These are phyloP conservation scores for Lepidothrix coronata DNA, from an alignment of 2,113 vertebrate genomes.

Conservation along the genomic window DNA sequence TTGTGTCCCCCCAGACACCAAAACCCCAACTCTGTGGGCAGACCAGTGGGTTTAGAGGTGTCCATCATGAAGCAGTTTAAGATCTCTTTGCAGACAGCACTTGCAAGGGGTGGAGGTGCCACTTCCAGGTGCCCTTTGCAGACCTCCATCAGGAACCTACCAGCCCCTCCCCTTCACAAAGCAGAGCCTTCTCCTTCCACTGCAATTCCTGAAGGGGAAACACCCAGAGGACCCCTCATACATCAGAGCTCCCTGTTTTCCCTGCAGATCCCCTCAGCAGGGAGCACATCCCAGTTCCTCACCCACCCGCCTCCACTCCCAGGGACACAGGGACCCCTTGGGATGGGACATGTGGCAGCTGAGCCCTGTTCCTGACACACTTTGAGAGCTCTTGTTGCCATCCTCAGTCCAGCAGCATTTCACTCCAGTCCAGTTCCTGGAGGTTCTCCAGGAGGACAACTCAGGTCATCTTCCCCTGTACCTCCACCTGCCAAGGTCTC, in stretches of 20 bases:
- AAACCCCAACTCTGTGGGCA: not conserved
- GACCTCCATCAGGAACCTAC: not conserved
- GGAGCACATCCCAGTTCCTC: not conserved
- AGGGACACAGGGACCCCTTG: not conserved
- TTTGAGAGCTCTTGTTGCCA: not conserved
- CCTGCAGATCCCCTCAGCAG: not conserved
- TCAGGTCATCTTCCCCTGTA: not conserved
- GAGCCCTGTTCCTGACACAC: accelerated
- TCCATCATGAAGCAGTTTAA: not conserved
- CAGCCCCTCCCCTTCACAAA: not conserved
- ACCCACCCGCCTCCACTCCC: not conserved
- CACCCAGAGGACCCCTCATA: not conserved
- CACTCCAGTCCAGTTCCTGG: not conserved
- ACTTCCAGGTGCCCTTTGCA: not conserved
- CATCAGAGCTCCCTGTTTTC: not conserved
- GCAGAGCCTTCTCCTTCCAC: not conserved
- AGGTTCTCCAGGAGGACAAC: not conserved
- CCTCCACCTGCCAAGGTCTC: not conserved
- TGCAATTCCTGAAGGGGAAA: not conserved
- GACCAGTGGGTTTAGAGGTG: not conserved
- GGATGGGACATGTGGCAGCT: accelerated
- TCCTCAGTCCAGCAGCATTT: not conserved
- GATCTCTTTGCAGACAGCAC: not conserved
- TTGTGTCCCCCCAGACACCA: not conserved
- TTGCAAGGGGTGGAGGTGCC: not conserved